Evolutionary conservation across 2,888 invertebrate genomes (phyloP).

Genomic region (Lasioglossum morio): DNA sequence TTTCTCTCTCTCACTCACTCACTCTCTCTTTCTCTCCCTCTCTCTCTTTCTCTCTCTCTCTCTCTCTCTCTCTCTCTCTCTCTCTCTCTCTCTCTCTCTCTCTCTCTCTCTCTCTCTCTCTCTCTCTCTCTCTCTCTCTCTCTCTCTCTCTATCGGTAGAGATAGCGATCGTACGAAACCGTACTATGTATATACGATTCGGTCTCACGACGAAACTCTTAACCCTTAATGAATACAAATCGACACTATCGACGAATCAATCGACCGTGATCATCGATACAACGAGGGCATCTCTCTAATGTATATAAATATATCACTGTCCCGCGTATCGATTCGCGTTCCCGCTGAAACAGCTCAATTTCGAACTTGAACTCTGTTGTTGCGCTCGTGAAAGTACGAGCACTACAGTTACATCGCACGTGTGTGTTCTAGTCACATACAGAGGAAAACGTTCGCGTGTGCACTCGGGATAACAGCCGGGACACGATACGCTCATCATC

Average conservation of each 20-base stretch:
- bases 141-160: neutral
- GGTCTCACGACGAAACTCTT: conserved; percentile 8
- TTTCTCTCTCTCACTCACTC: neutral
- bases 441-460: neutral
- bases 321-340: neutral
- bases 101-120: neutral
- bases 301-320: conserved; percentile 21
- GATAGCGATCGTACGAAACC: conserved; percentile 18
- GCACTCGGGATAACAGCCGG: neutral
- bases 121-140: neutral
- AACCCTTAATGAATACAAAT: conserved; percentile 51
- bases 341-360: neutral
- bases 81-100: neutral
- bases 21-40: neutral
- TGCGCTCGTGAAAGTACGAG: neutral
- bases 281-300: conserved; percentile 4
- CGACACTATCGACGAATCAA: conserved; percentile 23
- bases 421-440: neutral
- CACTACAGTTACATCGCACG: neutral
- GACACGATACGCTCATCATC: neutral
- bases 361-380: neutral
- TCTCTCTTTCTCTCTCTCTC: neutral
- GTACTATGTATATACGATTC: neutral
- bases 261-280: conserved; percentile 14
- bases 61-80: neutral